Conservation (phyloP, 30 jellyfish, hydroid and myxozoan genomes). For the Pseudorhiza aurosa region DNA sequence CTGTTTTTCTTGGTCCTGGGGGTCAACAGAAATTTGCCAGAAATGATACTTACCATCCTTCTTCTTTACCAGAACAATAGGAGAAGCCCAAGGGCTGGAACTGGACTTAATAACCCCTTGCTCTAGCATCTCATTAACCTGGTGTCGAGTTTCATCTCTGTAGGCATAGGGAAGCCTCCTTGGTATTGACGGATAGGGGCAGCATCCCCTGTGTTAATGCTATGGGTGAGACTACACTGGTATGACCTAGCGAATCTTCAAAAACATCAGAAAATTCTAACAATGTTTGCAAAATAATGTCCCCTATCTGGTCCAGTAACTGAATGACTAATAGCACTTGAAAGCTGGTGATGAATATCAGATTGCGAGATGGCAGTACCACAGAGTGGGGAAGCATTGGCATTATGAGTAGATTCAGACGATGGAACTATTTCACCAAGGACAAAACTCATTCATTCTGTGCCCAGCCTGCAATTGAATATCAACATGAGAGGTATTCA, state of each 20-base stretch:
- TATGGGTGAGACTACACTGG: not conserved
- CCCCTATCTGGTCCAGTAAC: not conserved
- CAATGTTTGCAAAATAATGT: not conserved
- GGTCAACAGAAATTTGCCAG: conserved; percentile 62
- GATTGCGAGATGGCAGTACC: too few species aligned
- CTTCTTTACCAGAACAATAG: conserved; percentile 25
- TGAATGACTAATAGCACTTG: too few species aligned
- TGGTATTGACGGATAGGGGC: conserved; percentile 24
- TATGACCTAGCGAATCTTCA: conserved; percentile 3
- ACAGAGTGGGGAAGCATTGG: too few species aligned
- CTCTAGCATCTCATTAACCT: conserved; percentile 8
- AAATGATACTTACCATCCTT: conserved; percentile 29
- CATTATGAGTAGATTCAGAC: too few species aligned
- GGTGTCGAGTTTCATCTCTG: conserved; percentile 1
- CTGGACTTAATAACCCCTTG: conserved; percentile 24
- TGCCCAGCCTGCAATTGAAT: conserved; percentile 33
- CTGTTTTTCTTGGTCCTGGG: conserved; percentile 40
- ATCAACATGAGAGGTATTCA: conserved; percentile 49
- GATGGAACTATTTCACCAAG: conserved; percentile 20
- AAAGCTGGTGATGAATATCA: too few species aligned
- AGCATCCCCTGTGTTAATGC: not conserved
- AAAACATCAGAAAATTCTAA: not conserved
- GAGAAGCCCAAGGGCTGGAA: too few species aligned
- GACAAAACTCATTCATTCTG: conserved; percentile 7
- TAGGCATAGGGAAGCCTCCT: too few species aligned